These are phyloP conservation scores for Acrocera orbiculus DNA, from an alignment of 2,888 invertebrate species.

Conservation along the genomic window DNA sequence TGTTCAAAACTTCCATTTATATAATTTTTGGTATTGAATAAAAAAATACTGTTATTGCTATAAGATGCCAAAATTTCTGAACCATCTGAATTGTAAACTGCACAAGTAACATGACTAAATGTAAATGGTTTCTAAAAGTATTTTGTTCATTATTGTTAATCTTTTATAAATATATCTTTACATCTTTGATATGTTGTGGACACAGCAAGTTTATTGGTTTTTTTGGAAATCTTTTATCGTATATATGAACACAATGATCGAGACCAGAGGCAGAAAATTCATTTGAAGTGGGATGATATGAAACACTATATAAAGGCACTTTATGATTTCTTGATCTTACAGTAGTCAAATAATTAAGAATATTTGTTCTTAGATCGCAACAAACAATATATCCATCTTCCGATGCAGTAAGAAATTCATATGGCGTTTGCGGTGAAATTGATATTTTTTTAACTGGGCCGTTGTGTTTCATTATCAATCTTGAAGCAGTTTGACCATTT, in stretches of 20 bases:
- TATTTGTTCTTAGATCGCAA: constrained; percentile 54
- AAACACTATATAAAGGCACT: constrained; percentile 74
- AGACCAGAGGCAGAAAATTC: constrained; percentile 74
- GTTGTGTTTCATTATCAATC: constrained; percentile 47
- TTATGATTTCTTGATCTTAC: constrained; percentile 39
- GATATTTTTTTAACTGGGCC: constrained; percentile 76
- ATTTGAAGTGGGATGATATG: constrained; percentile 60
- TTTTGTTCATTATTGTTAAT: neutral
- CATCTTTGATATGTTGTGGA: constrained; percentile 30
- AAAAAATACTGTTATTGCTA: constrained; percentile 81
- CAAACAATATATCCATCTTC: constrained; percentile 72
- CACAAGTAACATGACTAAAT: constrained; percentile 66
- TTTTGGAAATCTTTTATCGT: constrained; percentile 45
- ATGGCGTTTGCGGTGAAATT: constrained; percentile 54
- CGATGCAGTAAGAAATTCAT: constrained; percentile 66
- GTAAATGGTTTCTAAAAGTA: constrained; percentile 16
- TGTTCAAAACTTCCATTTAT: constrained; percentile 32
- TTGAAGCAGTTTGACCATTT: constrained; percentile 28
- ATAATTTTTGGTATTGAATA: constrained; percentile 52
- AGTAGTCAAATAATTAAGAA: constrained; percentile 31
- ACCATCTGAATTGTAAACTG: constrained; percentile 81
- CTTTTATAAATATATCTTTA: constrained; percentile 10
- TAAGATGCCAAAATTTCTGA: constrained; percentile 84
- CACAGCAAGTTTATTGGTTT: constrained; percentile 42
- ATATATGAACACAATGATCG: constrained; percentile 59